Base-by-base conservation (phyloP, 2,113 vertebrate species). In the Hyla sarda region DNA sequence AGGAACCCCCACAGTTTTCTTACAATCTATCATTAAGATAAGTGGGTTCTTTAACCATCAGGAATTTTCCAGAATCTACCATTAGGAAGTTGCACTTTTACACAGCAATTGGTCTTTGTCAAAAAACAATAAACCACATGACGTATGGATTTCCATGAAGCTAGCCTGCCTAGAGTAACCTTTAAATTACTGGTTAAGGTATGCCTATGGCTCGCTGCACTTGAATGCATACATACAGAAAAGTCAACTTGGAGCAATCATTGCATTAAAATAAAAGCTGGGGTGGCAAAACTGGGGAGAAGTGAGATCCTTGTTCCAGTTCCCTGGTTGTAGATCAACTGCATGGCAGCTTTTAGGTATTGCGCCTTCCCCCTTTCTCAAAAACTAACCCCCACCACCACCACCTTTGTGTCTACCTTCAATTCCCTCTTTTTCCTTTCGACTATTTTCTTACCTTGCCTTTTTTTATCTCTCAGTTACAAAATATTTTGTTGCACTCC, bases 101-200 rank as follows among this genome's bases (percentile, higher is more conserved):
- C 50, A 56, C 48, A 77, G 48, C 50, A 56, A 32, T 77, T 77
- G 48, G 75, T 52, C 74, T 77, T 77, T 77, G 48, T 54, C 2
- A 21, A 5, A 41, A 32, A 77, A 54, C 21, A 77, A 34, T 32
- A 50, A 45, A 25, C 72, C 21, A n/a, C 21, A 74, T 21, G n/a
- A 37, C 50, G 45, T 56, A 54, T 23, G 12, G 34, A 23, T 77
- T 54, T 11, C 47, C 5, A 8, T 21, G 17, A 16, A 77, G 50
- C 28, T 56, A 14, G 21, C 0, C 52, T 77, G 28, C 48, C 30
- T 21, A 77, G 9, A 21, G 3, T 32, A 56, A 21, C 25, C 23
- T 52, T 32, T 77, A 73, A 69, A 34, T n/a, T 2, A 75, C 28
- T 19, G 7, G 28, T 25, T 76, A 76, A 76, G n/a, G 7, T 34